A percentile compares a stretch with the other conserved stretches of the same genome.
Evolutionary conservation across 2,797 vertebrate genomes (phyloP).

Genomic region (Rhinogobio ventralis): DNA sequence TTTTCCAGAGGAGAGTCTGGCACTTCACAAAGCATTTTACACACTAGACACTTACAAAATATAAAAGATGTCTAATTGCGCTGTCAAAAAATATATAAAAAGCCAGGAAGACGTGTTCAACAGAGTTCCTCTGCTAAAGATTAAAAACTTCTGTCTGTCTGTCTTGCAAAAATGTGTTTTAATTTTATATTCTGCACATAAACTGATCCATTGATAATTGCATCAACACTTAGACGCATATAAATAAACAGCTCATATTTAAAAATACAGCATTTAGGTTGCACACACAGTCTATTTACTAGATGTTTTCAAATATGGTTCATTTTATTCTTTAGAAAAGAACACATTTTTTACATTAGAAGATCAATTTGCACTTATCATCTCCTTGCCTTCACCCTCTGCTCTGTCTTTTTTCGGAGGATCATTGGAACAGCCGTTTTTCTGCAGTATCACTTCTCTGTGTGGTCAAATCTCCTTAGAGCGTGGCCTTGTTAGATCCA

Average conservation of each 20-base stretch:
- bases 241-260: not conserved
- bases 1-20: not conserved
- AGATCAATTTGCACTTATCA: conserved; percentile 2
- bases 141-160: not conserved
- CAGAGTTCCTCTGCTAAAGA: not conserved
- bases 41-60: conserved; percentile 4
- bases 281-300: not conserved
- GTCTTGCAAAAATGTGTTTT: not conserved
- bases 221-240: not conserved
- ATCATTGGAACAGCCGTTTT: conserved; percentile 37
- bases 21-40: conserved; percentile 5
- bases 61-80: conserved; percentile 38
- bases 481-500: conserved; percentile 45
- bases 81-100: conserved; percentile 11
- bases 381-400: not conserved
- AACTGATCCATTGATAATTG: not conserved
- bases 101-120: not conserved
- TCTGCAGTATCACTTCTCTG: conserved; percentile 33
- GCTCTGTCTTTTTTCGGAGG: conserved; percentile 1
- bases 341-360: not conserved
- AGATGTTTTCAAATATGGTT: not conserved
- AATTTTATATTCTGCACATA: not conserved
- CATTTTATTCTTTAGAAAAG: conserved; percentile 6
- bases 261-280: not conserved
- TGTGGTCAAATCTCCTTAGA: conserved; percentile 52